Evolutionary conservation across 2,797 vertebrate species (phyloP).

Genomic region (Percopsis omiscomaycus): DNA sequence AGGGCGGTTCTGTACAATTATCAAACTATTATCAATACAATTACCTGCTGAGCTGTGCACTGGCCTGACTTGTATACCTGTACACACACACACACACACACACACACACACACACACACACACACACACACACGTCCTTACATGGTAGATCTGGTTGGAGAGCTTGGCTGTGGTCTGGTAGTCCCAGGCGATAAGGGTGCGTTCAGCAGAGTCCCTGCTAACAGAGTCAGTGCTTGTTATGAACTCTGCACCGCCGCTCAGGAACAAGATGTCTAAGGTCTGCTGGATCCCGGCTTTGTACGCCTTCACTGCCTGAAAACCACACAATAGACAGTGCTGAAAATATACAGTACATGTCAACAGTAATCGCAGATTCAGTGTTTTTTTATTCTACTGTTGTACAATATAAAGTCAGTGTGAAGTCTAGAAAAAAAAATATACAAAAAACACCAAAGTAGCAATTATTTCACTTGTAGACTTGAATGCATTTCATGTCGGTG

Average conservation of each 20-base stretch:
- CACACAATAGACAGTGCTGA: not conserved
- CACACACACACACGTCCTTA: conserved; percentile 64
- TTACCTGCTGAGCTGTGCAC: no score
- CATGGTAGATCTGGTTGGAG: conserved; percentile 98
- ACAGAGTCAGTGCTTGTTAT: conserved; percentile 92
- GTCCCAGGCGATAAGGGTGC: conserved; percentile 95
- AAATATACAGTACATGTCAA: conserved; percentile 1
- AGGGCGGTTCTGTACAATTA: no score
- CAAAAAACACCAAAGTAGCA: not conserved
- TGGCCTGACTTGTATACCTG: not conserved
- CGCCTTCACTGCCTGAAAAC: conserved; percentile 80
- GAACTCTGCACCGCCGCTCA: conserved; percentile 85
- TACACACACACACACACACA: no score
- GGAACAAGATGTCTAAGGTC: conserved; percentile 91
- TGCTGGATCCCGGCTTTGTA: conserved; percentile 92
- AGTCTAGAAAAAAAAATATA: not conserved
- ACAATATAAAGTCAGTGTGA: no score
- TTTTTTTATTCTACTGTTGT: no score
- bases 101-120: not conserved
- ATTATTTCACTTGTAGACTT: not conserved
- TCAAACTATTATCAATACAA: no score
- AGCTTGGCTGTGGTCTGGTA: conserved; percentile 88
- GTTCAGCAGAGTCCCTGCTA: conserved; percentile 94
- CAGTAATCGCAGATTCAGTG: not conserved
- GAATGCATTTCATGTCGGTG: not conserved